phyloP scores from a whole-genome alignment of 1,140 invertebrate species.

The Drosophila bipectinata region DNA sequence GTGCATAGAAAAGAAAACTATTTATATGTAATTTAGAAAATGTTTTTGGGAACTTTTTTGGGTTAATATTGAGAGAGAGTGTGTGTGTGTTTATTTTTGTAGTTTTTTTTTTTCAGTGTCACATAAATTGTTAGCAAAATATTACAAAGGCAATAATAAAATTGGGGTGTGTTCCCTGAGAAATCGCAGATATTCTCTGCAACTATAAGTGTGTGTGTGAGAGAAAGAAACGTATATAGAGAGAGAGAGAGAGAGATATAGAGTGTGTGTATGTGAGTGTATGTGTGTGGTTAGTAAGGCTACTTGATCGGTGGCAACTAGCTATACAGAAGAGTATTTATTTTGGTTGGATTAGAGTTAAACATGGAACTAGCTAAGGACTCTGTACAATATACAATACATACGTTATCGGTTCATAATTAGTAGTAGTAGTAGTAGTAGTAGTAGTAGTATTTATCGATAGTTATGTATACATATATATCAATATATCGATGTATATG shows the following conservation, averaged over 20 bases:
- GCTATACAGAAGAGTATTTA: slow-evolving; percentile 54
- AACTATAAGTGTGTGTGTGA: slow-evolving; percentile 9
- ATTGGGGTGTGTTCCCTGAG: slow-evolving; percentile 30
- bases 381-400: slow-evolving; percentile 75
- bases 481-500: slow-evolving; percentile 35
- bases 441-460: slow-evolving; percentile 32
- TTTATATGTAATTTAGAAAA: slow-evolving; percentile 38
- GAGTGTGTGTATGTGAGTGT: slow-evolving; percentile 10
- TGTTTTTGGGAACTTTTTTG: slow-evolving; percentile 18
- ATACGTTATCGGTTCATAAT: slow-evolving; percentile 54
- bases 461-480: slow-evolving; percentile 48
- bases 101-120: slow-evolving; percentile 10
- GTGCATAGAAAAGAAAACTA: slow-evolving; percentile 61
- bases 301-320: slow-evolving; percentile 68
- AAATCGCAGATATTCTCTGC: slow-evolving; percentile 24
- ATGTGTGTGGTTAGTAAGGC: slow-evolving; percentile 59
- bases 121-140: slow-evolving; percentile 74
- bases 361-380: slow-evolving; percentile 72
- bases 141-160: slow-evolving; percentile 69
- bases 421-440: slow-evolving; percentile 23
- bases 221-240: slow-evolving; percentile 7
- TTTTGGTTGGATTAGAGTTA: slow-evolving; percentile 47
- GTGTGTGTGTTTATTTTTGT: slow-evolving; percentile 26
- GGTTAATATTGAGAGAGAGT: slow-evolving; percentile 13
- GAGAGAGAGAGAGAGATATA: slow-evolving; percentile 7